phyloP scores from a whole-genome alignment of 1,140 invertebrate genomes.

The Mercenaria mercenaria region DNA sequence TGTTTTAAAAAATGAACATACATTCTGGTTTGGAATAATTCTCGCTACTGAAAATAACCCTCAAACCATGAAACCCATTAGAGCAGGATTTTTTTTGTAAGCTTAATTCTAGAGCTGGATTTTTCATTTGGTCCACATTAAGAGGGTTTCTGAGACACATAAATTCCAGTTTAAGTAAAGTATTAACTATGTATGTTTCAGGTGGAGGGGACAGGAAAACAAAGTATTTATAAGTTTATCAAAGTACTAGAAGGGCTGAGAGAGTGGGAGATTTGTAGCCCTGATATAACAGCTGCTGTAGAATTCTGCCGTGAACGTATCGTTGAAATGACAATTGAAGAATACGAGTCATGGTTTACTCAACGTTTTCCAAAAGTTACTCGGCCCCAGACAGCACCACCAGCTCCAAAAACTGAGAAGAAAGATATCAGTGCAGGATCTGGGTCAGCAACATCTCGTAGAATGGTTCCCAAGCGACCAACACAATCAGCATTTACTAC shows the following conservation, averaged over 20 bases:
- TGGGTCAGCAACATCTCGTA: background rate
- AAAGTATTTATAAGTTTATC: conserved; percentile 82
- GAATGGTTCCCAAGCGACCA: background rate
- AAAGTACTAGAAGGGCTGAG: conserved; percentile 81
- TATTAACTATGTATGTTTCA: no score
- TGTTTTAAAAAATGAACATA: no score
- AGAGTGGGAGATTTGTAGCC: conserved; percentile 85
- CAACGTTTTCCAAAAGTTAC: conserved; percentile 81
- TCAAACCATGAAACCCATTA: no score
- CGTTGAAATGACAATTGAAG: conserved; percentile 84
- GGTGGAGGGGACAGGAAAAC: conserved; percentile 82
- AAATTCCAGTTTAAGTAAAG: no score
- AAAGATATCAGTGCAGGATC: conserved; percentile 25
- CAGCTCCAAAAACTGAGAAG: conserved; percentile 61
- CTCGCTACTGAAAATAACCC: no score
- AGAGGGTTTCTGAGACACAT: no score
- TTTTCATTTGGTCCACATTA: no score
- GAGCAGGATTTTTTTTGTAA: no score
- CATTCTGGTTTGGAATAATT: no score
- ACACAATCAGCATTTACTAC: conserved; percentile 50
- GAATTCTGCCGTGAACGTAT: conserved; percentile 85
- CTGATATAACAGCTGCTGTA: conserved; percentile 84
- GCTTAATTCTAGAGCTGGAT: no score
- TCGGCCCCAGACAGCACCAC: conserved; percentile 81
- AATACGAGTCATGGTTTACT: conserved; percentile 85